Conservation (phyloP, 2,888 invertebrate species). For the Pyrochroa serraticornis region DNA sequence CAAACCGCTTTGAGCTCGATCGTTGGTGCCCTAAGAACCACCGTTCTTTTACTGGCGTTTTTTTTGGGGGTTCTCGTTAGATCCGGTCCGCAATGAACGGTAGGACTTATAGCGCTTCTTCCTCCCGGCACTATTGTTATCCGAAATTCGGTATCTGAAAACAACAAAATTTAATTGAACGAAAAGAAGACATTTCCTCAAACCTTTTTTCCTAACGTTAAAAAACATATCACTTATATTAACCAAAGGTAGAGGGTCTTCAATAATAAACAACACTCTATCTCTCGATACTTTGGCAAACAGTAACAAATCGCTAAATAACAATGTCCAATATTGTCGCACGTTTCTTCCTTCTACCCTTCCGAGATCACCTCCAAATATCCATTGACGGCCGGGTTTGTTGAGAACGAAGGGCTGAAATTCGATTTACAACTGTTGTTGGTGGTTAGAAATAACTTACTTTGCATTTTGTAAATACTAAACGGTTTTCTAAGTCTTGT, state of each 20-base stretch:
- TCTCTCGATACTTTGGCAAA: constrained; percentile 88
- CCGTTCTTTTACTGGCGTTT: constrained; percentile 68
- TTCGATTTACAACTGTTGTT: constrained; percentile 9
- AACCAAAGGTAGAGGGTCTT: constrained; percentile 80
- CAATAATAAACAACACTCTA: constrained; percentile 84
- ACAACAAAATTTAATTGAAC: constrained; percentile 4
- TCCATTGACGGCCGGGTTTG: constrained; percentile 86
- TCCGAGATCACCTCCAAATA: constrained; percentile 85
- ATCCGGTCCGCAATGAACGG: constrained; percentile 75
- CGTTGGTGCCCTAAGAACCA: constrained; percentile 80
- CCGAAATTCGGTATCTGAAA: constrained; percentile 82
- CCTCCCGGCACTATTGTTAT: constrained; percentile 73
- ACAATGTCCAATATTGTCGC: constrained; percentile 83
- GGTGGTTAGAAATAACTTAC: constrained; percentile 53
- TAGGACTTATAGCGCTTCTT: constrained; percentile 70
- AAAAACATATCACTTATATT: constrained; percentile 85
- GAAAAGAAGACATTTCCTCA: too few species aligned
- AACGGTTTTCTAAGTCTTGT: constrained; percentile 83
- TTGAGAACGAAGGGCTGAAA: constrained; percentile 79
- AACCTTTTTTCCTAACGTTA: constrained; percentile 83
- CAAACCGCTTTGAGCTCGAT: constrained; percentile 87
- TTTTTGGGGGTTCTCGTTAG: constrained; percentile 68
- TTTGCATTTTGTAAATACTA: constrained; percentile 91
- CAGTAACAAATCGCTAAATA: constrained; percentile 83
- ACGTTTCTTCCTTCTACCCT: constrained; percentile 82